Conservation (phyloP, 2,888 invertebrate species). For the Gisinianus flammeolus region DNA sequence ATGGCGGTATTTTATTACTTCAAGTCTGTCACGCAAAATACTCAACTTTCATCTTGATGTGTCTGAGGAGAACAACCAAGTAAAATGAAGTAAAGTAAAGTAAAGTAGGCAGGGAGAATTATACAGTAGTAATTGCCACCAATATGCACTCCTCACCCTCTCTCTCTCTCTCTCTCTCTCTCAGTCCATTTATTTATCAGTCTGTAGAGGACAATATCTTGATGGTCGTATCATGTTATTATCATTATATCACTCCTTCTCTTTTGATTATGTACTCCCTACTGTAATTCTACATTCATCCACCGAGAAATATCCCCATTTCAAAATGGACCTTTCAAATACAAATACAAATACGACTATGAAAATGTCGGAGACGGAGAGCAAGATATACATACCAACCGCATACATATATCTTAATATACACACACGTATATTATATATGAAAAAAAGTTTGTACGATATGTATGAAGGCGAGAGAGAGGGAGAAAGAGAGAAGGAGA, state of each 20-base stretch:
- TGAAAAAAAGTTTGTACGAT: too few relatives aligned
- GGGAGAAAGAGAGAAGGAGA: too few relatives aligned
- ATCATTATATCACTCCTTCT: background rate
- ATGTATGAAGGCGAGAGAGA: too few relatives aligned
- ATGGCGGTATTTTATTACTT: slow-evolving; percentile 25
- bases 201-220: slow-evolving; percentile 17
- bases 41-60: background rate
- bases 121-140: slow-evolving; percentile 27
- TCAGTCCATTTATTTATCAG: slow-evolving; percentile 13
- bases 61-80: background rate
- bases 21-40: slow-evolving; percentile 24
- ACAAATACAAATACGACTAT: too few relatives aligned
- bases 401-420: background rate
- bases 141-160: too few relatives aligned
- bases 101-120: too few relatives aligned
- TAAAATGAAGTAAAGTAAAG: background rate
- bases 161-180: too few relatives aligned
- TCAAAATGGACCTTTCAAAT: too few relatives aligned
- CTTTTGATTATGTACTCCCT: background rate
- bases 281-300: too few relatives aligned
- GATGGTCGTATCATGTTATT: slow-evolving; percentile 11
- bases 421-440: too few relatives aligned
- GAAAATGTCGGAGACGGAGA: background rate
- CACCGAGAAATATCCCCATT: too few relatives aligned
- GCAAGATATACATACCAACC: background rate